Evolutionary conservation across 1,140 invertebrate species (phyloP).

Genomic region (Venturia canescens): DNA sequence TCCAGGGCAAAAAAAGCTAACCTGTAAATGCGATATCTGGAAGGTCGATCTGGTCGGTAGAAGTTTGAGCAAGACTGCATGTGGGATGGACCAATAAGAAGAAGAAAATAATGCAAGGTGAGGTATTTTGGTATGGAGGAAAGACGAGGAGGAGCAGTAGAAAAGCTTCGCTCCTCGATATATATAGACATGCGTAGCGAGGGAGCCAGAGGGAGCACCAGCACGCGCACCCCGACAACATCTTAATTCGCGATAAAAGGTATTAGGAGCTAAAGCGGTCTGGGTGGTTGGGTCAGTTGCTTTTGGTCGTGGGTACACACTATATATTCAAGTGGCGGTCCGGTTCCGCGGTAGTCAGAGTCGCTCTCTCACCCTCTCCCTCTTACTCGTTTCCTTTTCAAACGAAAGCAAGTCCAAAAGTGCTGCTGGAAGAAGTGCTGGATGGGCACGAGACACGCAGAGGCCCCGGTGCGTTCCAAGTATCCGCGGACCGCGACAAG

Average conservation of each 20-base stretch:
- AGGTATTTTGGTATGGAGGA: constrained; percentile 33
- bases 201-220: constrained; percentile 55
- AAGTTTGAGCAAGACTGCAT: not conserved
- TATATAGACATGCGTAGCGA: constrained; percentile 10
- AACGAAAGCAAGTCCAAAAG: constrained; percentile 32
- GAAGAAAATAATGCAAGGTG: constrained; percentile 13
- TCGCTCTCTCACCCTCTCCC: constrained; percentile 3
- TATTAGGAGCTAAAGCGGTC: constrained; percentile 67
- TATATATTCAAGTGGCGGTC: constrained; percentile 1
- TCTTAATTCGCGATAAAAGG: constrained; percentile 74
- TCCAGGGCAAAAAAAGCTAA: not conserved
- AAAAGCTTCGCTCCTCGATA: constrained; percentile 1
- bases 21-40: not conserved
- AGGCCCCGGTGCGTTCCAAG: constrained; percentile 54
- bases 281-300: constrained; percentile 49
- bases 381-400: constrained; percentile 26
- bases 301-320: not conserved
- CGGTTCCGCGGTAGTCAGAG: constrained; percentile 4
- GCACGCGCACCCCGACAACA: constrained; percentile 65
- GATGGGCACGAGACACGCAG: constrained; percentile 58
- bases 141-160: not conserved
- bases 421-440: constrained; percentile 44
- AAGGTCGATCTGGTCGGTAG: not conserved
- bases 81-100: constrained; percentile 6
- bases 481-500: constrained; percentile 64